Percentiles rank a stretch among this genome's conserved stretches.
Evolutionary conservation across 2,113 vertebrate species (phyloP).

Genomic region (Ochotona curzoniae): DNA sequence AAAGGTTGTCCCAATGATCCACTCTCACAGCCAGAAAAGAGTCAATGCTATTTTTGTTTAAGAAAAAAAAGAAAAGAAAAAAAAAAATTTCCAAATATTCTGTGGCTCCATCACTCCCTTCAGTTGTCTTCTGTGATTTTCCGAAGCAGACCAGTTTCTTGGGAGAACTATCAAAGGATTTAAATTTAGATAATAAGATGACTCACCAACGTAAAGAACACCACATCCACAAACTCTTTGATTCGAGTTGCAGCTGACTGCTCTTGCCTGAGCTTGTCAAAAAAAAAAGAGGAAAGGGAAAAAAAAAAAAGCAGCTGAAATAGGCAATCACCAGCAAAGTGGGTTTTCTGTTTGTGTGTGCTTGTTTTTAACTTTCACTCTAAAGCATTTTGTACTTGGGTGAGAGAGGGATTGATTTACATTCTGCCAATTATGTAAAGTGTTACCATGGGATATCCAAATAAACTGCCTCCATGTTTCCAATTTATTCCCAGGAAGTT

Average conservation of each 20-base stretch:
- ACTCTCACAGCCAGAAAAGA: neutral
- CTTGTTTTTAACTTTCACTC: conserved; percentile 30
- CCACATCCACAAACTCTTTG: neutral
- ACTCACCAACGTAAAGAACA: neutral
- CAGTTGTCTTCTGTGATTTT: conserved; percentile 59
- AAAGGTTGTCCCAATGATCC: neutral
- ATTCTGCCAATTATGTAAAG: conserved; percentile 58
- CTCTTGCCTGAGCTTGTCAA: neutral
- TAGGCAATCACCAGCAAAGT: neutral
- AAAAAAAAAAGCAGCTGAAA: neutral
- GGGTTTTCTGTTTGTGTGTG: neutral
- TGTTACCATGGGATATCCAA: conserved; percentile 37
- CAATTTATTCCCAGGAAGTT: conserved; percentile 49
- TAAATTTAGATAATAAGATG: conserved; percentile 43
- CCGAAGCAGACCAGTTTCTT: conserved; percentile 38
- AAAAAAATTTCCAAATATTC: conserved; percentile 28
- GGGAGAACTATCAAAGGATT: conserved; percentile 34
- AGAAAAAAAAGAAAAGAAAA: neutral
- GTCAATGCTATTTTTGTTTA: neutral
- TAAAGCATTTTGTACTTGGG: conserved; percentile 63
- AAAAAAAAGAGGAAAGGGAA: too few species aligned
- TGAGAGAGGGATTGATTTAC: conserved; percentile 41
- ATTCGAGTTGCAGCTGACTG: conserved; percentile 11
- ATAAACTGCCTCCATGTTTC: conserved; percentile 25
- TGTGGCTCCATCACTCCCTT: conserved; percentile 46